A percentile compares a stretch with the other conserved stretches of the same genome.
phyloP scores from a whole-genome alignment of 2,797 vertebrate genomes.

The Alfaro cultratus region DNA sequence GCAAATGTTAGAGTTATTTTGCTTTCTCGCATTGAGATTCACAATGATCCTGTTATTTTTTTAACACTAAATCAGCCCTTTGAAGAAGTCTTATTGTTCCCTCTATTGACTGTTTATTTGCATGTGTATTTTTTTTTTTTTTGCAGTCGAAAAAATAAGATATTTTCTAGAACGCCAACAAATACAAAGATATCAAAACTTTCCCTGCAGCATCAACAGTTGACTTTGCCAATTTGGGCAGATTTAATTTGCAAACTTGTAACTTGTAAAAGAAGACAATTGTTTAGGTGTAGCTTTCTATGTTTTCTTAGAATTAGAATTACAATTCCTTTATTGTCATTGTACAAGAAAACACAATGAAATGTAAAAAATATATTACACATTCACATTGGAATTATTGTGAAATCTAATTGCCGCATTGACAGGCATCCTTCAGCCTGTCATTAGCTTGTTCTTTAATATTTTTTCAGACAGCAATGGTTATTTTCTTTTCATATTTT shows the following conservation, averaged over 20 bases:
- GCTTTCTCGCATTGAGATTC: background rate
- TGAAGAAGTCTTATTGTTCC: background rate
- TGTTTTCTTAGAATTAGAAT: background rate
- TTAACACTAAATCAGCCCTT: background rate
- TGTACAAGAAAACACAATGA: background rate
- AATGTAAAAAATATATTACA: background rate
- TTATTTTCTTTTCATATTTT: too few relatives aligned
- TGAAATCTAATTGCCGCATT: too few relatives aligned
- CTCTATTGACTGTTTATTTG: background rate
- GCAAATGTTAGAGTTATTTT: background rate
- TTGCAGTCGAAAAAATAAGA: background rate
- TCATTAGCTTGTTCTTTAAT: too few relatives aligned
- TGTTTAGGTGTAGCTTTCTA: background rate
- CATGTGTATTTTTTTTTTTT: background rate
- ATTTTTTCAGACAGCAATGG: too few relatives aligned
- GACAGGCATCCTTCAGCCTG: too few relatives aligned
- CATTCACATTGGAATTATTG: too few relatives aligned
- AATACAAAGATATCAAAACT: background rate
- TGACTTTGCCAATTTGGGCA: background rate
- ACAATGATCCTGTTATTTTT: background rate
- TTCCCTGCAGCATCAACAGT: background rate
- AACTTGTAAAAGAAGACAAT: background rate
- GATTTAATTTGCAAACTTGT: background rate
- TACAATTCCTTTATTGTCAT: background rate
- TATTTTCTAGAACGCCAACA: background rate